Conservation (phyloP, 2,113 vertebrate genomes). For the Sprattus sprattus region DNA sequence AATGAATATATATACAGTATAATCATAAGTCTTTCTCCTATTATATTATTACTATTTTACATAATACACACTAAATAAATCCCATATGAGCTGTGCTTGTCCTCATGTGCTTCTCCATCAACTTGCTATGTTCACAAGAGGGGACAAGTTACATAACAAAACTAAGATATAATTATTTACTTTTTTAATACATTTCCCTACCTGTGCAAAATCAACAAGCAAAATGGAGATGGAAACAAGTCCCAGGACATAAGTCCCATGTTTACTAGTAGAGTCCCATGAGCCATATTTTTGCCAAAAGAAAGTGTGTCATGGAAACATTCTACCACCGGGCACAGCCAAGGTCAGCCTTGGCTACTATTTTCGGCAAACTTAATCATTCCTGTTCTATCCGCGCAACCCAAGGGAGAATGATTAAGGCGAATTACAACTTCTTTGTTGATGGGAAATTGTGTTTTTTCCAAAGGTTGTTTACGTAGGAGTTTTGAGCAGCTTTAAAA, state of each 20-base stretch:
- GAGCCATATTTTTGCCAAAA: constrained; percentile 40
- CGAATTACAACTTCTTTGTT: constrained; percentile 40
- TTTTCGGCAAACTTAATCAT: constrained; percentile 59
- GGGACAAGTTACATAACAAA: no score
- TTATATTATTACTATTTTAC: no score
- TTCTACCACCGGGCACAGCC: constrained; percentile 54
- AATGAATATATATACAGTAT: no score
- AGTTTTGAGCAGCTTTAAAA: constrained; percentile 31
- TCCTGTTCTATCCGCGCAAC: constrained; percentile 43
- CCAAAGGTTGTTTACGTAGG: constrained; percentile 59
- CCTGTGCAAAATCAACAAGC: not conserved
- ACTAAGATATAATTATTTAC: no score
- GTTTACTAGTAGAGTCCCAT: not conserved
- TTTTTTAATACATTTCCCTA: not conserved
- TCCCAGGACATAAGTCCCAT: not conserved
- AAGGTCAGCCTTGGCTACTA: constrained; percentile 61
- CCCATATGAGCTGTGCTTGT: not conserved
- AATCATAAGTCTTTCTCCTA: no score
- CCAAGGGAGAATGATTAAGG: constrained; percentile 52
- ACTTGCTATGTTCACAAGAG: not conserved
- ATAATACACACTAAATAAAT: not conserved
- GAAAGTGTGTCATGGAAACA: constrained; percentile 61
- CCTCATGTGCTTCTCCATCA: not conserved
- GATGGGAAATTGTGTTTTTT: constrained; percentile 10
- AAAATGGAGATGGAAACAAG: not conserved